These are phyloP conservation scores for Eupithecia tripunctaria DNA, from an alignment of 2,888 invertebrate species.

Conservation along the genomic window DNA sequence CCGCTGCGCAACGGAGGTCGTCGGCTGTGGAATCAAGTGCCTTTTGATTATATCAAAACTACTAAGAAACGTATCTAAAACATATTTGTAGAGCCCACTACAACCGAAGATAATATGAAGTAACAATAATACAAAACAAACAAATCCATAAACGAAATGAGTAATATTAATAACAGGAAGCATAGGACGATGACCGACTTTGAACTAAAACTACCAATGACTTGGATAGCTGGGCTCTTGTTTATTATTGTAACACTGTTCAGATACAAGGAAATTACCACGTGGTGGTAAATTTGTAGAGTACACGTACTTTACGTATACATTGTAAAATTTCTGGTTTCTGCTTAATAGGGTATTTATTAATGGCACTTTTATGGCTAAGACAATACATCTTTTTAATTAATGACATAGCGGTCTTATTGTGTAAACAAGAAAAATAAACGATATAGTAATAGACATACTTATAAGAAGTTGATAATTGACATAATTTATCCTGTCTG, in stretches of 20 bases:
- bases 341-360: not conserved
- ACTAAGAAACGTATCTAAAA: slow-evolving; percentile 10
- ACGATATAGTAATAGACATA: not conserved
- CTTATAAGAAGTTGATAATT: not conserved
- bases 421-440: not conserved
- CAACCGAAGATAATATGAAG: slow-evolving; percentile 24
- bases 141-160: slow-evolving; percentile 57
- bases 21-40: not conserved
- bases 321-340: not conserved
- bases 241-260: slow-evolving; percentile 37
- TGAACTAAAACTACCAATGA: slow-evolving; percentile 42
- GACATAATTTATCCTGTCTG: not conserved
- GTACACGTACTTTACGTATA: not conserved
- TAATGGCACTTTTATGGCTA: not conserved
- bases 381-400: not conserved
- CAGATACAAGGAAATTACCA: slow-evolving; percentile 23
- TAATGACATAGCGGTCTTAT: not conserved
- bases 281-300: slow-evolving; percentile 3
- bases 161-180: slow-evolving; percentile 64
- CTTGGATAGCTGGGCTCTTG: slow-evolving; percentile 45
- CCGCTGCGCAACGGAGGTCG: too few relatives aligned
- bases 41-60: not conserved
- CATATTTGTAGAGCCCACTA: slow-evolving; percentile 21
- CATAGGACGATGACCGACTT: slow-evolving; percentile 69
- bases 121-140: slow-evolving; percentile 41